These are phyloP conservation scores for Anas platyrhynchos DNA, from an alignment of 2,113 vertebrate genomes.

Conservation along the genomic window DNA sequence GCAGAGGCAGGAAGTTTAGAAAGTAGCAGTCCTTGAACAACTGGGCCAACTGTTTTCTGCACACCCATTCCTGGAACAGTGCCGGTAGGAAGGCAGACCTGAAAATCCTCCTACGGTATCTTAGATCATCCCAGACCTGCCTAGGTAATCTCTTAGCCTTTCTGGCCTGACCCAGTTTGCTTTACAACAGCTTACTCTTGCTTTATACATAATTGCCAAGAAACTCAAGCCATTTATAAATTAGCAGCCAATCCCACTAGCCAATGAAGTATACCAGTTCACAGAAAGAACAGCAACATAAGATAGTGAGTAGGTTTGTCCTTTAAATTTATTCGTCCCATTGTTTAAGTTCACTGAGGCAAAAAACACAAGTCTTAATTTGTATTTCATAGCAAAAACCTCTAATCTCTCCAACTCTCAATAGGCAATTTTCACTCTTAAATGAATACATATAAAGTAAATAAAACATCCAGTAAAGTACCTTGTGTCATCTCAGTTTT, in stretches of 20 bases:
- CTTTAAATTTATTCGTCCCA: neutral
- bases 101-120: neutral
- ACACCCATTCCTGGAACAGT: neutral
- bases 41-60: neutral
- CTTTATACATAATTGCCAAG: neutral
- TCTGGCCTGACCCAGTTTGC: neutral
- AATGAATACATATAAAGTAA: neutral
- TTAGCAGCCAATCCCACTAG: neutral
- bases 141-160: neutral
- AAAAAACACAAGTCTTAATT: neutral
- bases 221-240: neutral
- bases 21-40: neutral
- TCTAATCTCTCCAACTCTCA: neutral
- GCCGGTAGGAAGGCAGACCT: neutral
- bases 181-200: neutral
- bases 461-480: neutral
- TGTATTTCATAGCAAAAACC: neutral
- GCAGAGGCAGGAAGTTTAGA: neutral
- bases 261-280: neutral
- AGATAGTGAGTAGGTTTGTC: fast-evolving
- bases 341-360: neutral
- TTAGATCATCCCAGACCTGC: neutral
- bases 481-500: neutral
- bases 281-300: neutral
- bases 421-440: neutral